Conservation (phyloP, 2,888 invertebrate species). For the Rotaria macrura region DNA sequence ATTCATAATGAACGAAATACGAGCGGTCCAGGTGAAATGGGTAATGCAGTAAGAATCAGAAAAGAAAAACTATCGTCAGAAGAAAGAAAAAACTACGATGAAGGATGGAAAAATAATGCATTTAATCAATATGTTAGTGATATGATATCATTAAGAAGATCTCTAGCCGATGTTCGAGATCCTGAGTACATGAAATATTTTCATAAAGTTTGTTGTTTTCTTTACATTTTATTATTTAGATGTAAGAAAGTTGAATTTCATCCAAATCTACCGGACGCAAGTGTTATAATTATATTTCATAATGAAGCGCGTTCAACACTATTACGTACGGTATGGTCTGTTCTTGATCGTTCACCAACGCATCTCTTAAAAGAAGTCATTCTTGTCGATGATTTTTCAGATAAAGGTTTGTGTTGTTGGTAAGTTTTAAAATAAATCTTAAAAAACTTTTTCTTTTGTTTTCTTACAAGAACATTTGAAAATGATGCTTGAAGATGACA, state of each 20-base stretch:
- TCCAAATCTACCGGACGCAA: conserved; percentile 20
- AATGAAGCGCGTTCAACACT: conserved; percentile 32
- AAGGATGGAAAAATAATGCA: conserved; percentile 92
- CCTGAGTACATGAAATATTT: conserved; percentile 61
- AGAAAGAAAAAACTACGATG: conserved; percentile 73
- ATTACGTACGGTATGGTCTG: conserved; percentile 32
- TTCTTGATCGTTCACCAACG: conserved; percentile 30
- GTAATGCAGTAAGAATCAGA: conserved; percentile 72
- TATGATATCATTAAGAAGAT: conserved; percentile 82
- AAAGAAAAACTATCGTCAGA: conserved; percentile 69
- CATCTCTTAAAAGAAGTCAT: conserved; percentile 30
- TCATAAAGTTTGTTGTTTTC: too few species aligned
- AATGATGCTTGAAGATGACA: conserved; percentile 81
- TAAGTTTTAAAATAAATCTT: not conserved
- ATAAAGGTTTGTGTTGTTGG: conserved; percentile 26
- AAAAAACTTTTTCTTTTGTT: not conserved
- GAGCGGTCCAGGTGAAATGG: conserved; percentile 63
- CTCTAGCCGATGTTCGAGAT: conserved; percentile 83
- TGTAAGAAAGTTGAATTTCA: conserved; percentile 42
- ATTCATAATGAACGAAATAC: not conserved
- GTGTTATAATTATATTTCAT: conserved; percentile 34
- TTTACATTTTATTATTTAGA: conserved; percentile 53
- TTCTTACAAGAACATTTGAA: conserved; percentile 67
- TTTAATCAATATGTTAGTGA: conserved; percentile 98
- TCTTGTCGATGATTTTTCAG: conserved; percentile 33